Percentiles rank a stretch among this genome's conserved stretches.
These are phyloP conservation scores for Schrankia costaestrigalis DNA, from an alignment of 2,888 invertebrate species.

Conservation along the genomic window DNA sequence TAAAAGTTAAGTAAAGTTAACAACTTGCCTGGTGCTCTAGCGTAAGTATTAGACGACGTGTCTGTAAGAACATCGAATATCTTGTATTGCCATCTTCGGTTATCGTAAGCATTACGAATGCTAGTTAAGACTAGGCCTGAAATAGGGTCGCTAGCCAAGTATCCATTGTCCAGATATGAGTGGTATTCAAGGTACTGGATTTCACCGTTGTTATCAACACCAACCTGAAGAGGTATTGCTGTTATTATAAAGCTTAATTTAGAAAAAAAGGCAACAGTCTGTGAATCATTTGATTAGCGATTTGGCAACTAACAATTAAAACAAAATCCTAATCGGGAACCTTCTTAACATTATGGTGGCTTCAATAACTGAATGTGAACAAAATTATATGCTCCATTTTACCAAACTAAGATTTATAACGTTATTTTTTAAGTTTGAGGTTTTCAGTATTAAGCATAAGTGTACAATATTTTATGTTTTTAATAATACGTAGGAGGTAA, in stretches of 20 bases:
- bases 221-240: constrained; percentile 28
- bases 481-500: too few relatives aligned
- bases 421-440: too few relatives aligned
- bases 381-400: too few relatives aligned
- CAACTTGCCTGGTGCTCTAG: constrained; percentile 83
- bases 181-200: constrained; percentile 83
- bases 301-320: background rate
- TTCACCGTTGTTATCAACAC: constrained; percentile 78
- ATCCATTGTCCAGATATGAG: constrained; percentile 79
- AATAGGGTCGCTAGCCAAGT: constrained; percentile 75
- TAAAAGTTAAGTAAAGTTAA: background rate
- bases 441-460: too few relatives aligned
- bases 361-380: too few relatives aligned
- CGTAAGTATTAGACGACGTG: constrained; percentile 82
- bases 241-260: background rate
- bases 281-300: background rate
- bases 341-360: too few relatives aligned
- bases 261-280: background rate
- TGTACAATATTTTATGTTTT: too few relatives aligned
- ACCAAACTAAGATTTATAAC: too few relatives aligned
- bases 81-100: constrained; percentile 57
- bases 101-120: constrained; percentile 82
- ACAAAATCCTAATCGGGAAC: background rate
- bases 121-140: constrained; percentile 41
- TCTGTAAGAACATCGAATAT: constrained; percentile 80